Evolutionary conservation across 2,888 invertebrate genomes (phyloP), one percentile per base, ranked within the genome.

Genomic region (Rhagonycha fulva): DNA sequence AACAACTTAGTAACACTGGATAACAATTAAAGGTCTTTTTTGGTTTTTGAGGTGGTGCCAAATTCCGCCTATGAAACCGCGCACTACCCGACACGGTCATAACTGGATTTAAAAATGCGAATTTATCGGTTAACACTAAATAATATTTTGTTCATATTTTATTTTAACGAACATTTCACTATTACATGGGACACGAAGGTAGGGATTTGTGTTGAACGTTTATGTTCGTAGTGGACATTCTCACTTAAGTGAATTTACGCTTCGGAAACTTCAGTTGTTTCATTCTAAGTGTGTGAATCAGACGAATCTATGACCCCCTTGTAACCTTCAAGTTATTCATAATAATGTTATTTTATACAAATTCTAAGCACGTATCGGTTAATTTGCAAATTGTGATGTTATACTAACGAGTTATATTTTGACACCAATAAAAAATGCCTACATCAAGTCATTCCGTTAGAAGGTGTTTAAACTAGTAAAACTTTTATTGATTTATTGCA

Each of bases 1-100:
- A 87, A 76, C 86, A 87, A 75, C 85, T 87, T 24, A 85, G 74
- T 10, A 87, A 79, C 76, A 84, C 80, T 24, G 83, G 63, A 30
- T 69, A 73, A 14, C 32, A 19, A 19, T 73, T 71, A 9, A 11
- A 9, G 1, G 10, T 62, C 66, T 72, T 72, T 14, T 32, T 72
- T 14, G 47, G 14, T 9, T 14, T 63, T 32, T 70, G 47, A 10
- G 70, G 63, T 30, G 73, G 76, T 62, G 70, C 61, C 68, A 47
- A 24, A 62, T 61, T 74, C 71, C 76, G 73, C 28, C 74, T 69
- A 71, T 66, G 69, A 68, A 76, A 74, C 24, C 78, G 78, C 73
- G 78, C 78, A 71, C 78, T 76, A 19, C 74, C 78, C 70, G 67
- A 68, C 72, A 76, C 73, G 62, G 76, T 76, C 76, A 74, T 76